These are phyloP conservation scores for Herminia tarsipennalis DNA, from an alignment of 2,888 invertebrate genomes.

Conservation along the genomic window DNA sequence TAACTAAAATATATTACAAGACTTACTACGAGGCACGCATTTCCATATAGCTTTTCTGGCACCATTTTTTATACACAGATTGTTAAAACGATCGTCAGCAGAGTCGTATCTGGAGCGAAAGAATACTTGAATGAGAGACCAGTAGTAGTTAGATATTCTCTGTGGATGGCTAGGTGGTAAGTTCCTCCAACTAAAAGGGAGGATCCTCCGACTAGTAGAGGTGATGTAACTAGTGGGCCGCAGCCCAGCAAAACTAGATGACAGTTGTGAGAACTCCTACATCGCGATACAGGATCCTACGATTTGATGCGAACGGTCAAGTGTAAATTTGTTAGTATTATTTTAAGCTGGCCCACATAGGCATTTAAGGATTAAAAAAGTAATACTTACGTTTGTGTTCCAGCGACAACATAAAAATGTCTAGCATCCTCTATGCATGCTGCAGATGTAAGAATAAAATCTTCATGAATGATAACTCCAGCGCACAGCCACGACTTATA, in stretches of 20 bases:
- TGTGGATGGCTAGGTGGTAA: too few relatives aligned
- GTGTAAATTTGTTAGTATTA: not conserved
- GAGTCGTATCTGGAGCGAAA: constrained; percentile 49
- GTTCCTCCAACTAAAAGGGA: too few relatives aligned
- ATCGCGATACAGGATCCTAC: too few relatives aligned
- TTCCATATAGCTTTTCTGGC: constrained; percentile 70
- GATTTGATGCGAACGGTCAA: too few relatives aligned
- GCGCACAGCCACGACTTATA: constrained; percentile 65
- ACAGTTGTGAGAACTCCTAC: too few relatives aligned
- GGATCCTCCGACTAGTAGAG: too few relatives aligned
- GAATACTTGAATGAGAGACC: too few relatives aligned
- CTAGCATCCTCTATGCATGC: constrained; percentile 65
- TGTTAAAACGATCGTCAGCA: constrained; percentile 50
- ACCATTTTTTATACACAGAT: constrained; percentile 62
- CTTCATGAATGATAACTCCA: constrained; percentile 64
- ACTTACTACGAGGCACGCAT: constrained; percentile 67
- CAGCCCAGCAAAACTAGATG: too few relatives aligned
- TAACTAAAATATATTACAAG: too few relatives aligned
- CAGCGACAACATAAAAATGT: constrained; percentile 63
- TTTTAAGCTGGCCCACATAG: not conserved
- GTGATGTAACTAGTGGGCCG: too few relatives aligned
- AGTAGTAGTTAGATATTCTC: too few relatives aligned
- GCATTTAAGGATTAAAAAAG: too few relatives aligned
- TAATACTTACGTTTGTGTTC: constrained; percentile 51
- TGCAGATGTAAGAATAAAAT: constrained; percentile 64